Base-by-base conservation (phyloP, 2,113 vertebrate genomes). In the Chaetodon trifascialis region DNA sequence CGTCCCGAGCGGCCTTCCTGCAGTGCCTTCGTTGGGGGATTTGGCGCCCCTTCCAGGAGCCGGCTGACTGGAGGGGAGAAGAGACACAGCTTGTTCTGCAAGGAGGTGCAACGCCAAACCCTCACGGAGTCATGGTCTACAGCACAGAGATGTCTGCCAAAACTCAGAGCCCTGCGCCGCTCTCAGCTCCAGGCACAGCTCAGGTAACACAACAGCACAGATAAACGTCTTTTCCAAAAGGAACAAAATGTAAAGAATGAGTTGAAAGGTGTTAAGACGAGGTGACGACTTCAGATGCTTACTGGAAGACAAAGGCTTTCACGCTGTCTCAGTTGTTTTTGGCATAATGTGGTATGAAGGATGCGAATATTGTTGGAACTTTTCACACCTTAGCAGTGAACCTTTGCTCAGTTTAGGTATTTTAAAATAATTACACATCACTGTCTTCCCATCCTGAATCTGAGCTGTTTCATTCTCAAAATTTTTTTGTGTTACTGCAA, bases 21-120 rank as follows among this genome's bases (percentile, higher is more conserved):
- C 95, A 96, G 83, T 93, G 95, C 12, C 80, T 99, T 12, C 95
- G 98, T 65, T 99, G 98, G 98, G 96, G 96, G 0, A 81, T 93
- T 21, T 98, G 97, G 96, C 96, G 76, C 84, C 97, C 97, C 0
- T 80, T 71, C 23, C 89, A 15, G 0, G 92, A 92, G 0, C 8
- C 88, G 0, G 5, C 59, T 1, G 83, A 82, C 62, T 78, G 79
- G 73, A 84, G 66, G 15, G 65, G 90, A 4, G 90, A 90, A 0
- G 92, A 93, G 0, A 94, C 96, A 72, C 91, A 89, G 42, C 82
- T 99, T 47, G 91, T 95, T 17, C 91, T 99, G 82, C 95, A 91
- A 8, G 97, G 96, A 0, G 96, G 97, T 0, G 68, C 94, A 46
- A 34, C 10, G 85, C 94, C 87, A 1, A 95, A 95, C 84, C 97